Conservation (phyloP, 2,113 vertebrate species). For the Marmota flaviventris region DNA sequence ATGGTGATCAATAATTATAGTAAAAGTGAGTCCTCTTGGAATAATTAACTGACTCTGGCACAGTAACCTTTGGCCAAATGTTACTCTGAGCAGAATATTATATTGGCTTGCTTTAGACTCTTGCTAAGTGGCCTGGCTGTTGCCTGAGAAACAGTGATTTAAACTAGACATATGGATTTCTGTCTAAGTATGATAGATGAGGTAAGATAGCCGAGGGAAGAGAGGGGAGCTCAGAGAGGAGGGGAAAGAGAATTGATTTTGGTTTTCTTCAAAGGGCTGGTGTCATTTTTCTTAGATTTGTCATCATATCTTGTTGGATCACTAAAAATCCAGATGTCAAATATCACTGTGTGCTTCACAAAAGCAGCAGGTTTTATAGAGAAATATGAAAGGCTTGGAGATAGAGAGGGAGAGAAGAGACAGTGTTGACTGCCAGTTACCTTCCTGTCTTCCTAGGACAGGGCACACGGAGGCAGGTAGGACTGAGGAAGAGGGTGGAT, state of each 20-base stretch:
- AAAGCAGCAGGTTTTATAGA: slow-evolving; percentile 22
- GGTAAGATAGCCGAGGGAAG: slow-evolving; percentile 50
- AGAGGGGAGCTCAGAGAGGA: not conserved
- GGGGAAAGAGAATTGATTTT: slow-evolving; percentile 69
- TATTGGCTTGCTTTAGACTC: slow-evolving; percentile 72
- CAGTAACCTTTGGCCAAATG: slow-evolving; percentile 57
- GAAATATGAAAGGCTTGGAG: not conserved
- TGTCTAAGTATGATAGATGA: slow-evolving; percentile 82
- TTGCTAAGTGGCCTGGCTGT: slow-evolving; percentile 75
- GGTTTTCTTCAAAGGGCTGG: slow-evolving; percentile 56
- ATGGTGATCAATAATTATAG: slow-evolving; percentile 64
- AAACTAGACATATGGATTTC: slow-evolving; percentile 78
- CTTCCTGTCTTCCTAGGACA: not conserved
- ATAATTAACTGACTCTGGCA: slow-evolving; percentile 75
- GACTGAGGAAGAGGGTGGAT: not conserved
- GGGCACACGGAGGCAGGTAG: not conserved
- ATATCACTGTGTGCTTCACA: not conserved
- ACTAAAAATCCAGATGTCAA: slow-evolving; percentile 53
- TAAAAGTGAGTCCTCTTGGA: slow-evolving; percentile 67
- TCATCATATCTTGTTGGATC: slow-evolving; percentile 72
- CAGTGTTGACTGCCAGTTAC: not conserved
- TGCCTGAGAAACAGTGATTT: slow-evolving; percentile 78
- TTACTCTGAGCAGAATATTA: slow-evolving; percentile 65
- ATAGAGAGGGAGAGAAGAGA: not conserved
- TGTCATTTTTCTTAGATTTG: slow-evolving; percentile 79